These are phyloP conservation scores for Nymphalis urticae DNA, from an alignment of 2,888 invertebrate genomes.

Conservation along the genomic window DNA sequence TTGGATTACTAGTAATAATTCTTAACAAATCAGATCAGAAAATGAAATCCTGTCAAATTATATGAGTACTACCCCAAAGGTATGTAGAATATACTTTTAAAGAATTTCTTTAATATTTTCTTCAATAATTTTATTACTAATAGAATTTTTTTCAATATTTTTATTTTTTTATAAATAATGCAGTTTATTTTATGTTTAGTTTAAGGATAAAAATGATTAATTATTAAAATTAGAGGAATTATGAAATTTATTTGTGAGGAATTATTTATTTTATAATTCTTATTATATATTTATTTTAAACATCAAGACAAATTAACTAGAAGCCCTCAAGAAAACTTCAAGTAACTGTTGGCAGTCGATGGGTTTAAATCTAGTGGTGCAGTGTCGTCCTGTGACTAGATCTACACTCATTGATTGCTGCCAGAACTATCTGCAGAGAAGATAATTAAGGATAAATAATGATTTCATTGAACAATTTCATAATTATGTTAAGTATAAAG, in stretches of 20 bases:
- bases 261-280: not conserved
- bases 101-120: not conserved
- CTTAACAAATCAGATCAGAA: conserved; percentile 66
- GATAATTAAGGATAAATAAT: conserved; percentile 10
- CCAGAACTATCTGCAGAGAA: conserved; percentile 49
- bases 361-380: conserved; percentile 88
- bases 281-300: not conserved
- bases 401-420: conserved; percentile 92
- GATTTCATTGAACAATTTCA: not conserved
- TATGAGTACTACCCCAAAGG: conserved; percentile 69
- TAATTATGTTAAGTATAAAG: no score
- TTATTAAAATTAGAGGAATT: not conserved
- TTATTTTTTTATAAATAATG: not conserved
- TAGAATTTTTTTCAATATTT: not conserved
- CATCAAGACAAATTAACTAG: conserved; percentile 9
- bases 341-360: conserved; percentile 66
- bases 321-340: conserved; percentile 6
- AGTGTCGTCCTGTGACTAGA: conserved; percentile 89
- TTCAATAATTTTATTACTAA: not conserved
- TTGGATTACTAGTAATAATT: conserved; percentile 40
- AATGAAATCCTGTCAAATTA: conserved; percentile 73
- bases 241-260: conserved; percentile 25
- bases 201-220: not conserved
- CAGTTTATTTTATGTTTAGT: not conserved
- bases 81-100: conserved; percentile 44